Percentiles rank a stretch among this genome's conserved stretches.
phyloP scores from a whole-genome alignment of 1,140 invertebrate genomes.

The Caenorhabditis remanei region DNA sequence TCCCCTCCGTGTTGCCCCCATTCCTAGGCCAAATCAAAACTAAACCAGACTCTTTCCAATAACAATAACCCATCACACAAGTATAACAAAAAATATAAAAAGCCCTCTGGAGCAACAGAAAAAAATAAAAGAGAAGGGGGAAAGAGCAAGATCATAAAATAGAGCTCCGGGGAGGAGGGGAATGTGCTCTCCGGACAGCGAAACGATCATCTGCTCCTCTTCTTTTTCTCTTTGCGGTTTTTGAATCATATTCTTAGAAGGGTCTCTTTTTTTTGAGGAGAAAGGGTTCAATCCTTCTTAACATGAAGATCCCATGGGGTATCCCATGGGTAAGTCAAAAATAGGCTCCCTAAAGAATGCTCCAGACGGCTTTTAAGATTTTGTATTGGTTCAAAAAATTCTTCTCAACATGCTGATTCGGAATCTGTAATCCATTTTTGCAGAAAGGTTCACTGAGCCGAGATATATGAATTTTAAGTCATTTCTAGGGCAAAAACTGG shows the following conservation, averaged over 20 bases:
- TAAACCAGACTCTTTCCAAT: background rate
- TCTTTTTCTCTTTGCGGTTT: background rate
- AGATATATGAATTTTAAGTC: too few species aligned
- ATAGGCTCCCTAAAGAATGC: too few species aligned
- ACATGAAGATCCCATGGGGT: too few species aligned
- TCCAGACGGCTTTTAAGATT: too few species aligned
- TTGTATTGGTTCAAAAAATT: too few species aligned
- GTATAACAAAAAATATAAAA: background rate
- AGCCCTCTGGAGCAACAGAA: background rate
- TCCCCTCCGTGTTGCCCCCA: too few species aligned
- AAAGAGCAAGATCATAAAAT: conserved; percentile 40
- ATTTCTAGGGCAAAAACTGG: too few species aligned
- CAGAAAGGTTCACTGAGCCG: too few species aligned
- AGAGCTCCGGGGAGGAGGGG: background rate
- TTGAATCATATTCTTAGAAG: background rate
- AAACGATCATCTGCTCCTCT: background rate
- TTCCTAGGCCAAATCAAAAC: background rate
- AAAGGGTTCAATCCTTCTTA: background rate
- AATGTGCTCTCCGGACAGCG: conserved; percentile 9
- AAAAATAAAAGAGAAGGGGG: background rate
- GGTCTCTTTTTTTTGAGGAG: background rate
- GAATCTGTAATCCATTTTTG: too few species aligned
- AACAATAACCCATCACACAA: background rate
- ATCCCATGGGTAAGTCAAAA: too few species aligned
- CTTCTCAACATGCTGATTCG: too few species aligned